Evolutionary conservation across 2,113 vertebrate species (phyloP), one percentile per base, ranked within the genome.

Genomic region (Aspidoscelis tigris): DNA sequence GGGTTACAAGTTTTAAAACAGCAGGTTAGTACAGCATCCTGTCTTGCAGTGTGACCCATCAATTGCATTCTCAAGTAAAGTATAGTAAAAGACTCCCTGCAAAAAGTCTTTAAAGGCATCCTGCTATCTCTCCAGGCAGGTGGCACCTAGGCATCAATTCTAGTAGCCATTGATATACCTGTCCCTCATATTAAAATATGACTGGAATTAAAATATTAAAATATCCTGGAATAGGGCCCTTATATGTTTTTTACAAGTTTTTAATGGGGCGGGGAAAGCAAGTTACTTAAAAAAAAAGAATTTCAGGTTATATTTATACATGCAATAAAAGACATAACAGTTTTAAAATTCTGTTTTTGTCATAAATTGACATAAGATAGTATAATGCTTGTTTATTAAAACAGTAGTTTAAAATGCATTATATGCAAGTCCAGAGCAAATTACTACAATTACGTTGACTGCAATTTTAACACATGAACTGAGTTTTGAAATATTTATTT

Each of bases 401-500:
- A 70, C 21, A 43, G 39, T 5, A 58, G 8, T 26, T 76, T 33
- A 24, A 43, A 83, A 70, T 43, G 20, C 16, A 84, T 61, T 33
- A 14, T 58, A 11, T 88, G 90, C 53, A 91, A 83, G 84, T 8
- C 86, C 82, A 83, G 10, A 84, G 85, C 69, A 72, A 83, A 81
- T 72, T 21, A 69, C 68, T 87, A 76, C 44, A 41, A 84, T 33
- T 33, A 33, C 33, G 33, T 33, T 33, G 33, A 33, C 33, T 33
- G 61, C 43, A 68, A 69, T 41, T 41, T 7, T 44, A 55, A 11
- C n/a, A 9, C 20, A 69, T 53, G 14, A 55, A 74, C 12, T 69
- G 3, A 16, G 47, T 64, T 82, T 47, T 3, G 22, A 65, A 73
- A n/a, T 39, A 1, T 84, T 50, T 3, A 3, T 50, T 69, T 65